Evolutionary conservation across 2,888 invertebrate genomes (phyloP).

Genomic region (Arrhopalites spinosus): DNA sequence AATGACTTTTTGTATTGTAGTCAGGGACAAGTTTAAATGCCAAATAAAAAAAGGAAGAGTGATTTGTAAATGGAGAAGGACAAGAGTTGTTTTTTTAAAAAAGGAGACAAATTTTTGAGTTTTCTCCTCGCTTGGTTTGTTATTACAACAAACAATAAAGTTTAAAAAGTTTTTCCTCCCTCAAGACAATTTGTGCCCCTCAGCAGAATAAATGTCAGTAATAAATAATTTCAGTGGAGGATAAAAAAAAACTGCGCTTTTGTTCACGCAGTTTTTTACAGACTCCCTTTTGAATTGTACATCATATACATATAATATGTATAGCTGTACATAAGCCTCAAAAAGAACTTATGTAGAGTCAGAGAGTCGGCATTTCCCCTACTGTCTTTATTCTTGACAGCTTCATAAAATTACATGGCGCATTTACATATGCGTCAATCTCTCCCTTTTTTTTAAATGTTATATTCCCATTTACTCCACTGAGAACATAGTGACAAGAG

Average conservation of each 20-base stretch:
- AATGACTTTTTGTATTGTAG: too few relatives aligned
- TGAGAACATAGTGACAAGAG: too few relatives aligned
- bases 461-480: too few relatives aligned
- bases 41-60: not conserved
- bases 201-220: constrained; percentile 19
- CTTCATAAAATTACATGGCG: not conserved
- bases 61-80: constrained; percentile 11
- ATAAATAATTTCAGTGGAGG: constrained; percentile 17
- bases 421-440: constrained; percentile 7
- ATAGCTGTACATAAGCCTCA: not conserved
- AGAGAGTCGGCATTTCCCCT: not conserved
- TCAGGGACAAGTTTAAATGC: too few relatives aligned
- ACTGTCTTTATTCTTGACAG: not conserved
- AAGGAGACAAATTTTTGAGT: not conserved
- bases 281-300: not conserved
- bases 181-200: constrained; percentile 9
- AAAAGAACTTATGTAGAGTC: not conserved
- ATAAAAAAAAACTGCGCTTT: not conserved
- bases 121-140: constrained; percentile 2
- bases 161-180: constrained; percentile 23
- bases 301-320: not conserved
- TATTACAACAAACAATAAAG: constrained; percentile 21
- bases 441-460: too few relatives aligned
- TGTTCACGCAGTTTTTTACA: not conserved
- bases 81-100: not conserved